Evolutionary conservation across 2,113 vertebrate species (phyloP).

Genomic region (Myodes glareolus): DNA sequence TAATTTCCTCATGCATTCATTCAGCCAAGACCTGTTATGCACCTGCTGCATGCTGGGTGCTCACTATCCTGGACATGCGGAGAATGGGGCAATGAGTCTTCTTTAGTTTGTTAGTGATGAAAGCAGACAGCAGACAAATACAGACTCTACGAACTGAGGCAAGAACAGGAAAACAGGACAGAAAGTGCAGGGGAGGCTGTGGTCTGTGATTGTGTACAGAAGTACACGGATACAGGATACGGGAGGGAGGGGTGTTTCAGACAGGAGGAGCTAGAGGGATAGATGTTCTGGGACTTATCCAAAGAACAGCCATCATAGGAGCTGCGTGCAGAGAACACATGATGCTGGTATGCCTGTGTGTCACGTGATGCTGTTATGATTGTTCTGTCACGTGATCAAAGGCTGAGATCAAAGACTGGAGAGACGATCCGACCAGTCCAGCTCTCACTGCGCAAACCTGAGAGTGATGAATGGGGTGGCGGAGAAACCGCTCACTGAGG

Average conservation of each 20-base stretch:
- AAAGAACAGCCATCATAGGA: neutral
- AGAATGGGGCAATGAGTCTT: neutral
- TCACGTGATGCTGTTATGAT: neutral
- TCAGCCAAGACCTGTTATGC: neutral
- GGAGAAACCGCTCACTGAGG: no score
- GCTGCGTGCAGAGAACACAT: rapidly evolving
- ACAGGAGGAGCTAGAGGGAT: neutral
- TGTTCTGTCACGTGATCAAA: neutral
- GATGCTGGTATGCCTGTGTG: no score
- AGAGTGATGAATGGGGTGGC: neutral
- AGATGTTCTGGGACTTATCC: neutral
- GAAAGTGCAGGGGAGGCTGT: neutral
- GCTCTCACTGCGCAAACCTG: neutral
- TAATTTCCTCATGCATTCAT: neutral
- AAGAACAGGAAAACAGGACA: rapidly evolving
- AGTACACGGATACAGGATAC: no score
- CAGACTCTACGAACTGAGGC: rapidly evolving
- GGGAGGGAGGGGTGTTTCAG: neutral
- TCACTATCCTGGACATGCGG: neutral
- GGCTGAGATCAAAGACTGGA: no score
- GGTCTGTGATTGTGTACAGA: no score
- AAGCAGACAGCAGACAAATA: neutral
- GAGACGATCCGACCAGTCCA: neutral
- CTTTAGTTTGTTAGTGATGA: neutral
- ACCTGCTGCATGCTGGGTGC: neutral